phyloP scores from a whole-genome alignment of 2,113 vertebrate genomes.

The Gracilinanus agilis region DNA sequence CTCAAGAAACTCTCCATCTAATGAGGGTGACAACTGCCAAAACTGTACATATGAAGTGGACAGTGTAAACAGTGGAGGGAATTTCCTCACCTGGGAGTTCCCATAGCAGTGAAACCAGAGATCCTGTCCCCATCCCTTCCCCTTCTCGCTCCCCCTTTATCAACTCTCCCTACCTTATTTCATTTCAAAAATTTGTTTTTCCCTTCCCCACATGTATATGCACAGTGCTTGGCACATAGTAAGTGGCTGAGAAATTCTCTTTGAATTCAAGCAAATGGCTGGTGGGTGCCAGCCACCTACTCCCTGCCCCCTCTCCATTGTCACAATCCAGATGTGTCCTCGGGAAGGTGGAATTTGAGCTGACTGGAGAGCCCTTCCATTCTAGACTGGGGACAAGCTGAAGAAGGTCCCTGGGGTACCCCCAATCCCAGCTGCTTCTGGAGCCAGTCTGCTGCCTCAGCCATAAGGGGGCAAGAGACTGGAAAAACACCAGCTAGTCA shows the following conservation, averaged over 20 bases:
- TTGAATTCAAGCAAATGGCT: neutral
- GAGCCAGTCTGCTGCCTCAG: neutral
- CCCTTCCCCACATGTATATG: neutral
- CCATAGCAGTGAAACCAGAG: neutral
- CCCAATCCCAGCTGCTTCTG: neutral
- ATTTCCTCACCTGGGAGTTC: neutral
- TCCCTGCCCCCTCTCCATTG: neutral
- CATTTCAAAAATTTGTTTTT: neutral
- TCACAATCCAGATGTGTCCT: neutral
- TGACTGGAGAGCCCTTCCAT: neutral
- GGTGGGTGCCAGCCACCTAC: neutral
- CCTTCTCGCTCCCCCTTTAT: neutral
- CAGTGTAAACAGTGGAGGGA: neutral
- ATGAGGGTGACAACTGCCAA: neutral
- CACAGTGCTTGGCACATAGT: neutral
- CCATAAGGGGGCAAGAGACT: neutral
- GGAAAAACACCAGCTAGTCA: no score
- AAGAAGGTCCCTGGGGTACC: neutral
- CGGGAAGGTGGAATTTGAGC: neutral
- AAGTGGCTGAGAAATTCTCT: neutral
- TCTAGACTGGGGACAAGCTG: neutral
- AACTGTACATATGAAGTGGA: neutral
- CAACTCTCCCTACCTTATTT: neutral
- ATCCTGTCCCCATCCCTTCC: neutral
- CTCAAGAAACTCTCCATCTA: neutral